Percentiles rank a stretch among this genome's conserved stretches.
Evolutionary conservation across 2,113 vertebrate genomes (phyloP).

Genomic region (Haliaeetus leucogaster): DNA sequence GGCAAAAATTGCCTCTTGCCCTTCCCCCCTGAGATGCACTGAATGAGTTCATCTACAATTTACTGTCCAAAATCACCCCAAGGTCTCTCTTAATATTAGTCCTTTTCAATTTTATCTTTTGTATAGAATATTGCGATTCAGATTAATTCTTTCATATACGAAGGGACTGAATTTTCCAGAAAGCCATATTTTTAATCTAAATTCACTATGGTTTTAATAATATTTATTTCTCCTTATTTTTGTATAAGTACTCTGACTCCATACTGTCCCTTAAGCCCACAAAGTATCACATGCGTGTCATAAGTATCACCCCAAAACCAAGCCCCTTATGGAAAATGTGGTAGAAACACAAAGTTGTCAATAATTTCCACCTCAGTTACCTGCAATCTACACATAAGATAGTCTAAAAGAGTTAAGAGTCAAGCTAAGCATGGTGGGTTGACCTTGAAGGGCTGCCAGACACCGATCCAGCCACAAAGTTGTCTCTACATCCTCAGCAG

Average conservation of each 20-base stretch:
- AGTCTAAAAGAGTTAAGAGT: not conserved
- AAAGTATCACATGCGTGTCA: not conserved
- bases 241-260: not conserved
- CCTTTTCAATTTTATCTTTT: not conserved
- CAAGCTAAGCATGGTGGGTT: not conserved
- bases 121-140: not conserved
- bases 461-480: not conserved
- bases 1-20: not conserved
- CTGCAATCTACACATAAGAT: not conserved
- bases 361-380: not conserved
- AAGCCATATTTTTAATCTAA: not conserved
- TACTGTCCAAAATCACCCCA: not conserved
- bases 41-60: not conserved
- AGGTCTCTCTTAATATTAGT: not conserved
- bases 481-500: not conserved
- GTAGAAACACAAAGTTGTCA: not conserved
- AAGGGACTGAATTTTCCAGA: not conserved
- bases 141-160: not conserved
- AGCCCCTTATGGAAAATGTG: not conserved
- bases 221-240: not conserved
- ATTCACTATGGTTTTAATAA: not conserved
- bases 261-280: not conserved
- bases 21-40: not conserved
- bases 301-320: not conserved
- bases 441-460: not conserved